Evolutionary conservation across 1,140 invertebrate species (phyloP), one percentile per base, ranked within the genome.

Genomic region (Kradibia gibbosae): DNA sequence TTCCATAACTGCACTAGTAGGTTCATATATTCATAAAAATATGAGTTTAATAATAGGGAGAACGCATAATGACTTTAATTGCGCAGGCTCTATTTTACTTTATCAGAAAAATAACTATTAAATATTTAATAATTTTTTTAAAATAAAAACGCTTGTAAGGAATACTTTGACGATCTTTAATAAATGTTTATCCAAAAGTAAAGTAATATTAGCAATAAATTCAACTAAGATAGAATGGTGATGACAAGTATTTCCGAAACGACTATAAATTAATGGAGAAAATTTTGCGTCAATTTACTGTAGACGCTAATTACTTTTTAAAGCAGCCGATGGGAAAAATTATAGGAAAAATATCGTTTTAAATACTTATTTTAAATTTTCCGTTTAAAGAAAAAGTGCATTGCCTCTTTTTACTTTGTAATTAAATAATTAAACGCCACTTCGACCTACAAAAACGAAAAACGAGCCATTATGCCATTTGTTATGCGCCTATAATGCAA

Each of bases 401-500:
- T 65, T 57, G 78, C 8, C 62, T 25, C 55, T 83, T 83, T 80
- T 81, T 65, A 81, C 82, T 78, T 72, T 60, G 48, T 48, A 74
- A 81, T 81, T 78, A 71, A 78, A 74, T 81, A 83, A 83, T 83
- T 83, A 74, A 77, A 39, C 73, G 17, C 31, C 57, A 22, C 83
- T 84, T 73, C 57, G 74, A 81, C 80, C 75, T 75, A 39, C 50
- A 77, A 80, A 84, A 84, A 81, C 80, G 84, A 79, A 78, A 82
- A 72, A 75, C 74, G 82, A 80, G 72, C 75, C 80, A 60, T 84
- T 83, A 84, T 45, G 65, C 72, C 82, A 28, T 84, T 84, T 80
- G 79, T 72, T 77, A 80, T 72, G 71, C 48, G 75, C 45, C 67
- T 17, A 45, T 28, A 45, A 73, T 31, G 39, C 22, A 13, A 71